Evolutionary conservation across 2,113 vertebrate species (phyloP), one percentile per base, ranked within the genome.

Genomic region (Sylvilagus bachmani): DNA sequence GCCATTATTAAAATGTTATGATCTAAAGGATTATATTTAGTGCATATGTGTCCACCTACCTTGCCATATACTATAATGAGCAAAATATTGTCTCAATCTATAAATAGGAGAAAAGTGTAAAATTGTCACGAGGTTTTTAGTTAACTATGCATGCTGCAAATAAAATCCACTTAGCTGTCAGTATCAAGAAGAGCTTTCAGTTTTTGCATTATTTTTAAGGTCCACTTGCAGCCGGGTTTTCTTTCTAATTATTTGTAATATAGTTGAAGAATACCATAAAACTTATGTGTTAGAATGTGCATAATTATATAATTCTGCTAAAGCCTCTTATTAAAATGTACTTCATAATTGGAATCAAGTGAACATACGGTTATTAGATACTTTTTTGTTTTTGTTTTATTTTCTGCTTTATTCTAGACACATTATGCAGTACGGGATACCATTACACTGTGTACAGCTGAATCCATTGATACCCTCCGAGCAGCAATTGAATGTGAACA

Each of bases 401-500:
- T 66, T 95, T 93, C 44, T 93, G 55, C 79, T 67, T 95, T 93
- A 61, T 29, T 80, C 80, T 96, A 99, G 99, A 99, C 99, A 71
- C 99, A 99, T 97, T 99, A 99, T 53, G 99, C 99, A 0, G 99
- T 99, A 96, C 98, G 98, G 90, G 99, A 99, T 51, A 99, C 98
- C 70, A 96, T 92, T 3, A 90, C 96, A 82, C 97, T 98, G 75
- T 97, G 97, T 95, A 98, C 98, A 0, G 98, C 98, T 0, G 98
- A 98, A 91, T 98, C 99, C 98, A 98, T 99, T 86, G 98, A 99
- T 87, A 87, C 96, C 95, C 99, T 99, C 97, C 98, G 86, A 0
- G 99, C 99, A 98, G 98, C 99, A 0, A 99, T 99, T 3, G 99
- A 99, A 98, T 99, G 99, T 85, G 99, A 99, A 84, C 99, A 99